phyloP scores from a whole-genome alignment of 1,140 invertebrate species.

The Danaus plexippus region DNA sequence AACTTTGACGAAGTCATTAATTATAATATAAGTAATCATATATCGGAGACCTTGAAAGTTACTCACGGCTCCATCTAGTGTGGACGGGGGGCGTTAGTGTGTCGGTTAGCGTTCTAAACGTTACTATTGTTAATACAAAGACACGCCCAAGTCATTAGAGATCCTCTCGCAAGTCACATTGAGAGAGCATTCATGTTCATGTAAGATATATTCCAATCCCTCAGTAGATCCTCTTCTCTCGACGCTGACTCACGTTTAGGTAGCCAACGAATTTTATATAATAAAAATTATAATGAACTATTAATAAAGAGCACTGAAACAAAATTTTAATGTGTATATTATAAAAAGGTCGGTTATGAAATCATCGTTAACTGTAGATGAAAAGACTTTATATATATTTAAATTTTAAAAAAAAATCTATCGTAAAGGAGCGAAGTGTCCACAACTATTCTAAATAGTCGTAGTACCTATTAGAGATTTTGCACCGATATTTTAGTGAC shows the following conservation, averaged over 20 bases:
- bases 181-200: conserved; percentile 18
- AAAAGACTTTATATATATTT: conserved; percentile 50
- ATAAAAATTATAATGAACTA: conserved; percentile 41
- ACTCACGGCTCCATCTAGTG: not conserved
- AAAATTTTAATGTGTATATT: conserved; percentile 57
- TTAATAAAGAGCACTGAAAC: conserved; percentile 64
- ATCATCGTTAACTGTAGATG: conserved; percentile 64
- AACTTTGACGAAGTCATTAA: too few relatives aligned
- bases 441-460: conserved; percentile 64
- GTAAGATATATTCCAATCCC: conserved; percentile 55
- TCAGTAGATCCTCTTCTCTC: conserved; percentile 50
- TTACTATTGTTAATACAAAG: conserved; percentile 1
- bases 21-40: not conserved
- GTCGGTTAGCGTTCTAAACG: too few relatives aligned
- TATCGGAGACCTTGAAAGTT: not conserved
- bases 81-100: too few relatives aligned
- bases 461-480: conserved; percentile 67
- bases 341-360: conserved; percentile 48
- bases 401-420: conserved; percentile 25
- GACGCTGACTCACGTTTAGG: conserved; percentile 57
- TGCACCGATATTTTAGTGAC: conserved; percentile 60
- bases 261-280: conserved; percentile 69
- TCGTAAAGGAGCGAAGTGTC: conserved; percentile 38
- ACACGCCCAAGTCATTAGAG: conserved; percentile 13
- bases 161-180: conserved; percentile 8